Evolutionary conservation across 92 coral and sea anemone species (phyloP), one percentile per base, ranked within the genome.

Genomic region (Diadumene lineata): DNA sequence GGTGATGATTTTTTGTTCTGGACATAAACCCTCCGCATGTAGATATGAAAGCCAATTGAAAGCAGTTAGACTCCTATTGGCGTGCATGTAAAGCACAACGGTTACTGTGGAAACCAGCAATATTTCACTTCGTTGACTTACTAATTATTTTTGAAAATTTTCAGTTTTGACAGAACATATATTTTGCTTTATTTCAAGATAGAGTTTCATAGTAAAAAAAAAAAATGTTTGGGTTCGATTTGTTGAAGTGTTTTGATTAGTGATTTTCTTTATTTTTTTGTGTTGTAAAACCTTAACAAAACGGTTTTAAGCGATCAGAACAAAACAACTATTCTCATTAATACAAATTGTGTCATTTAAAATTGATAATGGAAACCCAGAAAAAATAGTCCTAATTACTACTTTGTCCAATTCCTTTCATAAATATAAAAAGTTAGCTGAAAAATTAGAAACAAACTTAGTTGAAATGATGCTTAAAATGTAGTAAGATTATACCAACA

Each of bases 81-180:
- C 92, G 77, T 87, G 68, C 92, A 74, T 87, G 23, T 60, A 21
- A 34, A 21, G 64, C 72, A 73, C 75, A 55, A 43, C 78, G 43
- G 92, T 87, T 77, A 64, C 92, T 87, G 88, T 73, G 88, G 92
- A 32, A 81, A 87, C 92, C 78, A 58, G 7, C 58, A 56, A 56
- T 56, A 84, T 87, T 26, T 31, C 32, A 81, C 70, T 69, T 78
- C 81, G 74, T 87, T 66, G 84, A 56, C 60, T 15, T 4, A 50
- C 43, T 56, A 34, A 56, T 53, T 58, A 73, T 58, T 43, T 19
- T 22, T 23, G 13, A 57, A 71, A 44, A 34, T 70, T n/a, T 70
- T 18, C 38, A 70, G 10, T 51, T 34, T 44, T 70, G 75, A 50
- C 68, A 62, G 43, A 24, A 58, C 11, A 68, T 16, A 38, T 34